These are phyloP conservation scores for Heliangelus exortis DNA, from an alignment of 2,797 vertebrate species.

Conservation along the genomic window DNA sequence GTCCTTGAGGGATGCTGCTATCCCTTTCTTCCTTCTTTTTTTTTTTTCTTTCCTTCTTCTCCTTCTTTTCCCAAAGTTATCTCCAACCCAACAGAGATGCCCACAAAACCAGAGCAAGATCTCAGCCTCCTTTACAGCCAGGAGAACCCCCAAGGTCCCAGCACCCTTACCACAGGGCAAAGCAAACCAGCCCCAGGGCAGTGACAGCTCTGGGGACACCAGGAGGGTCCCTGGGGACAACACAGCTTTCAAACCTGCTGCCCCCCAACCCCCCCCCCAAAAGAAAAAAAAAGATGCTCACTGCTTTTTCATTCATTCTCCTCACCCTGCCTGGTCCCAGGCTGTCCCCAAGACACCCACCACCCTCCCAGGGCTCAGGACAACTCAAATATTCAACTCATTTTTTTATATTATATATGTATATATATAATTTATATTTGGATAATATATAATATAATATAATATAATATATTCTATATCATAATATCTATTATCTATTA, in stretches of 20 bases:
- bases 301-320: background rate
- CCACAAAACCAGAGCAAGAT: background rate
- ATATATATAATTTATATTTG: too few relatives aligned
- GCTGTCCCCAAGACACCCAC: background rate
- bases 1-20: accelerated
- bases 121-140: accelerated
- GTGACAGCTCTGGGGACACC: background rate
- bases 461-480: too few relatives aligned
- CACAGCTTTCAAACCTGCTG: background rate
- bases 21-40: accelerated
- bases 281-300: accelerated
- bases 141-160: accelerated
- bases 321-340: accelerated
- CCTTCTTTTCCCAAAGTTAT: background rate
- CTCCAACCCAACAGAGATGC: accelerated
- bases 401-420: too few relatives aligned
- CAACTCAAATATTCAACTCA: background rate
- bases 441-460: too few relatives aligned
- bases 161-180: accelerated
- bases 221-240: background rate
- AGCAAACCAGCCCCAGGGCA: accelerated
- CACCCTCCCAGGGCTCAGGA: background rate
- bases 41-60: background rate
- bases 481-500: too few relatives aligned
- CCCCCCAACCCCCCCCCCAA: too few relatives aligned